These are phyloP conservation scores for Callaeas wilsoni DNA, from an alignment of 2,113 vertebrate genomes.

Conservation along the genomic window DNA sequence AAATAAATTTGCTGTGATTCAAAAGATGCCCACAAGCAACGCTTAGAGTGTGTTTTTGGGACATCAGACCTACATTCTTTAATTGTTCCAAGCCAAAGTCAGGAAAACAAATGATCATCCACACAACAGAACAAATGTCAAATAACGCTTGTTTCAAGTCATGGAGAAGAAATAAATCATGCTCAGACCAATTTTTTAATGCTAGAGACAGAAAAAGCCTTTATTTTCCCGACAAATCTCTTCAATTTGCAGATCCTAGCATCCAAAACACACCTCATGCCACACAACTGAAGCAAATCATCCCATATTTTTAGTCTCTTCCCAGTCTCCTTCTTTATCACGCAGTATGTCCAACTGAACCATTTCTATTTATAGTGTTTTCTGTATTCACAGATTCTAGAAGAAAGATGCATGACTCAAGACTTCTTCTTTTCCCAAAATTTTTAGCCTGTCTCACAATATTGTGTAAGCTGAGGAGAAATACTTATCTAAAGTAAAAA, in stretches of 20 bases:
- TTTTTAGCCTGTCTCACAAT: background rate
- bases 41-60: background rate
- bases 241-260: background rate
- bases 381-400: background rate
- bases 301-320: background rate
- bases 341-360: background rate
- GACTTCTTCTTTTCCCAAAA: background rate
- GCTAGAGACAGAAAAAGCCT: background rate
- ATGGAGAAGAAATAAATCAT: background rate
- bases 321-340: background rate
- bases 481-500: background rate
- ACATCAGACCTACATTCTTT: background rate
- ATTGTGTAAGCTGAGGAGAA: background rate
- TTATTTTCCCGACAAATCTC: background rate
- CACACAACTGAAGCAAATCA: background rate
- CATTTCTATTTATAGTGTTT: background rate
- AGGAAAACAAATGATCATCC: background rate
- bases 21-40: background rate
- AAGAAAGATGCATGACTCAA: background rate
- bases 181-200: background rate
- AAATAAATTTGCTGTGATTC: background rate
- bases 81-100: background rate
- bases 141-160: background rate
- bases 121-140: background rate
- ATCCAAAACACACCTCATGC: background rate